Evolutionary conservation across 2,888 invertebrate species (phyloP).

Genomic region (Molorchus minor): DNA sequence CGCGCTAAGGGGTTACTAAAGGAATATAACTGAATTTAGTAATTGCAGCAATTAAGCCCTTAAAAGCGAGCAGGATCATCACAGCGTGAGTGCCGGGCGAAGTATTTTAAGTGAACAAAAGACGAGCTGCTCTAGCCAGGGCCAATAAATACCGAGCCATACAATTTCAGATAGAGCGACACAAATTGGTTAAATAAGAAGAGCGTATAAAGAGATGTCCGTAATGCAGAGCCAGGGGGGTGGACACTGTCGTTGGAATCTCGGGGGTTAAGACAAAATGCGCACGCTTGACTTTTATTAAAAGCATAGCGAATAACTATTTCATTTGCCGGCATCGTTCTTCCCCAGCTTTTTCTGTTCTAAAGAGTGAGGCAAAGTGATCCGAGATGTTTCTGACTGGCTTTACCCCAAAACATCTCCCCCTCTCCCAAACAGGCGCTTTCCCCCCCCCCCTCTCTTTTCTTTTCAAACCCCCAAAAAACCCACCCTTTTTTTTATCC

Average conservation of each 20-base stretch:
- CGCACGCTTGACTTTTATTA: slow-evolving; percentile 62
- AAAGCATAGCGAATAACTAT: slow-evolving; percentile 60
- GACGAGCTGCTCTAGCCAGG: slow-evolving; percentile 25
- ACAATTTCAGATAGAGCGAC: slow-evolving; percentile 45
- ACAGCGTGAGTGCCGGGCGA: slow-evolving; percentile 28
- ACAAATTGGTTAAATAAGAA: slow-evolving; percentile 38
- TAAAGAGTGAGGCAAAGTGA: slow-evolving; percentile 8
- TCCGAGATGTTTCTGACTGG: not conserved
- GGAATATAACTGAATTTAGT: slow-evolving; percentile 33
- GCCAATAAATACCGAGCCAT: slow-evolving; percentile 39
- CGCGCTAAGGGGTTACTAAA: slow-evolving; percentile 23
- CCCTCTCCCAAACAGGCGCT: too few relatives aligned
- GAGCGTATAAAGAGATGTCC: slow-evolving; percentile 34
- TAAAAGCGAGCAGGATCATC: slow-evolving; percentile 20
- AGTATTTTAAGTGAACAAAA: slow-evolving; percentile 41
- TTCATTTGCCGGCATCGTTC: slow-evolving; percentile 51
- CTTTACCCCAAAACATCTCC: too few relatives aligned
- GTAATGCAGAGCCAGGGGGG: slow-evolving; percentile 33
- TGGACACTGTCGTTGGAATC: slow-evolving; percentile 42
- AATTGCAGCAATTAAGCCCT: slow-evolving; percentile 35
- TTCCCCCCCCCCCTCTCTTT: too few relatives aligned
- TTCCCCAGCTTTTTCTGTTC: too few relatives aligned
- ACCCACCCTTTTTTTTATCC: too few relatives aligned
- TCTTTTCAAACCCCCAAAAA: too few relatives aligned
- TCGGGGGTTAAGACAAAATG: slow-evolving; percentile 54